These are phyloP conservation scores for Serranus cabrilla DNA, from an alignment of 2,797 vertebrate genomes.

Conservation along the genomic window DNA sequence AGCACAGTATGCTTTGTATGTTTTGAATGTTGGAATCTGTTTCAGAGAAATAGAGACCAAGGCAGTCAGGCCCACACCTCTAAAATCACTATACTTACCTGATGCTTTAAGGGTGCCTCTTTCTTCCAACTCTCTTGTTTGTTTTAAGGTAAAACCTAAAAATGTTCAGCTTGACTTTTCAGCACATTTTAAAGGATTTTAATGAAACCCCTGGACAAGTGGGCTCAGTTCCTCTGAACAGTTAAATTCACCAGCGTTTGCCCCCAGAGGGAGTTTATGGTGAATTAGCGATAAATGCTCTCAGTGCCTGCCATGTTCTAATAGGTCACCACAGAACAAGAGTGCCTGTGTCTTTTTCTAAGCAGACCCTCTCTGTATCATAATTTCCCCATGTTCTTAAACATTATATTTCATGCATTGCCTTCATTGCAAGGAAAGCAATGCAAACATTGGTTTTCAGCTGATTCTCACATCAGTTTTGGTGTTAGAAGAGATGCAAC, in stretches of 20 bases:
- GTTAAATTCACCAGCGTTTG: not conserved
- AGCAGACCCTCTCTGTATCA: not conserved
- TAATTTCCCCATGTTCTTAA: not conserved
- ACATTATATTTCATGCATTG: not conserved
- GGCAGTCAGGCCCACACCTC: not conserved
- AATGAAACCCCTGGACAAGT: not conserved
- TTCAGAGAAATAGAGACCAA: not conserved
- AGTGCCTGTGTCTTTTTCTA: slow-evolving; percentile 2
- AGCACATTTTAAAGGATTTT: not conserved
- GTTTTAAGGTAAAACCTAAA: not conserved
- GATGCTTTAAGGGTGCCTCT: not conserved
- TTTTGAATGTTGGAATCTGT: not conserved
- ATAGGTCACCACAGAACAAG: slow-evolving; percentile 19
- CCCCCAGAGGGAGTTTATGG: slow-evolving; percentile 1
- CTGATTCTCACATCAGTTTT: not conserved
- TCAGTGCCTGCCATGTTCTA: not conserved
- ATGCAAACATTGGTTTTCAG: not conserved
- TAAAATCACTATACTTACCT: not conserved
- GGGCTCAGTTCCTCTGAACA: not conserved
- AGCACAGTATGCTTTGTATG: not conserved
- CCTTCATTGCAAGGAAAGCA: not conserved
- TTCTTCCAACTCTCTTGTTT: not conserved
- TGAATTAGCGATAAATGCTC: slow-evolving; percentile 18
- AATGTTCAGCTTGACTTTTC: not conserved
- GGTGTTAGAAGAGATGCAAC: not conserved